phyloP scores from a whole-genome alignment of 2,888 invertebrate species.

The Campopleginae sp. region DNA sequence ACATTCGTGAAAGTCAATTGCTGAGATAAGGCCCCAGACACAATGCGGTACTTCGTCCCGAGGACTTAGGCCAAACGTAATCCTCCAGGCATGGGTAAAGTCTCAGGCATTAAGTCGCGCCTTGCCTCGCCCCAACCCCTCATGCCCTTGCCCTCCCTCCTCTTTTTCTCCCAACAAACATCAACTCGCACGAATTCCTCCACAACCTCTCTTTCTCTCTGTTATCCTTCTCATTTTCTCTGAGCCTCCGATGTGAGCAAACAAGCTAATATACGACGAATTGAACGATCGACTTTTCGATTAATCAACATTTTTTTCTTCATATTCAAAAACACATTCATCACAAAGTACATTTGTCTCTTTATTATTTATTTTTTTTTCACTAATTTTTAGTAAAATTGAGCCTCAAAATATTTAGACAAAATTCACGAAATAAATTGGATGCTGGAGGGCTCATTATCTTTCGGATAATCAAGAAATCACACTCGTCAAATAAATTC shows the following conservation, averaged over 20 bases:
- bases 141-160: not conserved
- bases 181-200: slow-evolving; percentile 43
- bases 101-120: slow-evolving; percentile 72
- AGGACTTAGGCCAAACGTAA: slow-evolving; percentile 76
- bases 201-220: slow-evolving; percentile 2
- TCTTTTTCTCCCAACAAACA: slow-evolving; percentile 25
- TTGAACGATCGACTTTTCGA: not conserved
- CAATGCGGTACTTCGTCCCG: slow-evolving; percentile 78
- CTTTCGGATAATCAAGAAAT: not conserved
- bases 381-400: not conserved
- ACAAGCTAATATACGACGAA: not conserved
- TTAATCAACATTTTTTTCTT: not conserved
- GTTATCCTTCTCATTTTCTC: slow-evolving; percentile 10
- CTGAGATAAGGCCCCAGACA: slow-evolving; percentile 77
- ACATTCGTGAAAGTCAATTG: slow-evolving; percentile 74
- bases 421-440: not conserved
- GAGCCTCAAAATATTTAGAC: not conserved
- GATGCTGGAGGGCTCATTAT: not conserved
- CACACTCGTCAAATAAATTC: not conserved
- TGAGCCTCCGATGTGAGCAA: not conserved
- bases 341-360: not conserved
- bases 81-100: slow-evolving; percentile 73
- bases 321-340: not conserved
- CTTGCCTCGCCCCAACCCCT: not conserved
- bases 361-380: not conserved